Conservation (phyloP, 2,888 invertebrate species). For the Stenurella melanura region DNA sequence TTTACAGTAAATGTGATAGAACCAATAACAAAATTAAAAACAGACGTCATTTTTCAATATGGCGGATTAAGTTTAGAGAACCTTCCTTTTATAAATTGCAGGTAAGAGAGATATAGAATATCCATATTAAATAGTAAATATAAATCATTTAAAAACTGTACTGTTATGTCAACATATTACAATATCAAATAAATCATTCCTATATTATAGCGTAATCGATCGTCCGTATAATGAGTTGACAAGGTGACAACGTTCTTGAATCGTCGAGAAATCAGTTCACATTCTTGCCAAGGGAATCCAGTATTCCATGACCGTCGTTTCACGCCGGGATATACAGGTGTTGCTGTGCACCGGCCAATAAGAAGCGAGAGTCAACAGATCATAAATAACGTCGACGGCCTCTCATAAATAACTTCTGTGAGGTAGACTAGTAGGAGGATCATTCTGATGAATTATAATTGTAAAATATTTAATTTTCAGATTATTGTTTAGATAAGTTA, state of each 20-base stretch:
- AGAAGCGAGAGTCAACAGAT: conserved; percentile 30
- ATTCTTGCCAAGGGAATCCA: conserved; percentile 39
- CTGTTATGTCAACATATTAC: too few relatives aligned
- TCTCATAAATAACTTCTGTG: conserved; percentile 31
- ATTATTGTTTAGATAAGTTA: background rate
- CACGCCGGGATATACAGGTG: conserved; percentile 45
- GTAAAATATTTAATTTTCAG: conserved; percentile 17
- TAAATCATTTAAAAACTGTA: too few relatives aligned
- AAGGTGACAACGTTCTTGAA: background rate
- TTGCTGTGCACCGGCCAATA: conserved; percentile 41
- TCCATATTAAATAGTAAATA: too few relatives aligned
- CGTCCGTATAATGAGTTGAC: background rate
- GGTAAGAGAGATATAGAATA: too few relatives aligned
- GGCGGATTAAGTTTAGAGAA: too few relatives aligned
- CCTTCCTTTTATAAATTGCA: too few relatives aligned
- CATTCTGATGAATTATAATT: conserved; percentile 25
- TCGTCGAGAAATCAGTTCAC: conserved; percentile 22
- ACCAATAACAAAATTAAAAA: too few relatives aligned
- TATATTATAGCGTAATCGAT: background rate
- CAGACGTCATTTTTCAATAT: too few relatives aligned
- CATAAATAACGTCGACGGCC: conserved; percentile 38
- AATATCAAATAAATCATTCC: background rate
- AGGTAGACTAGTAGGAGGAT: conserved; percentile 37
- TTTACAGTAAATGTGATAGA: too few relatives aligned
- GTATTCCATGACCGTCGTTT: conserved; percentile 41